A percentile compares a stretch with the other conserved stretches of the same genome.
These are phyloP conservation scores for Heliconius hortense DNA, from an alignment of 2,888 invertebrate species.

Conservation along the genomic window DNA sequence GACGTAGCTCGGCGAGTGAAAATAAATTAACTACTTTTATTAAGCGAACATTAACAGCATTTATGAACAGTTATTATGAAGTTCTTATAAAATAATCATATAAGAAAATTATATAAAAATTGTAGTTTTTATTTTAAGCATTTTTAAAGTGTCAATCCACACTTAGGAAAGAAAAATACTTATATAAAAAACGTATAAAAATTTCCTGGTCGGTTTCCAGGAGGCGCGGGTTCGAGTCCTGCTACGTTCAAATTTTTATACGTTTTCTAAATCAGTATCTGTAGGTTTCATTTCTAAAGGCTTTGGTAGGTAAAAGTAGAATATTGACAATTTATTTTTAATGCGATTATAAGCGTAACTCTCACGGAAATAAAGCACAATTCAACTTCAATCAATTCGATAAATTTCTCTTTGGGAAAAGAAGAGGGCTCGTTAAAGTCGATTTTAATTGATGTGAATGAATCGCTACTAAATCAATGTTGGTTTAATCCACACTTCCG, in stretches of 20 bases:
- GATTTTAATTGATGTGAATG: conserved; percentile 2
- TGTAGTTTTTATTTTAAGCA: too few species aligned
- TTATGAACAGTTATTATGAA: neutral
- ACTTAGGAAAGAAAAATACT: too few species aligned
- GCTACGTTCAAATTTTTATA: too few species aligned
- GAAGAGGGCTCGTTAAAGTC: neutral
- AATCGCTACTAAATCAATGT: neutral
- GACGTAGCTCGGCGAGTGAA: neutral
- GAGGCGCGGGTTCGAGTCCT: too few species aligned
- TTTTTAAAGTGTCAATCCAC: too few species aligned
- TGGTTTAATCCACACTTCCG: neutral
- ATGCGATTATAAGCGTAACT: neutral
- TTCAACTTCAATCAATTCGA: neutral
- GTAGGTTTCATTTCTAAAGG: too few species aligned
- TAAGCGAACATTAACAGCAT: neutral
- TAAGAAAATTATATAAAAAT: neutral
- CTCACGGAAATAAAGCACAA: neutral
- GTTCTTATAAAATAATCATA: neutral
- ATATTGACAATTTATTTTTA: too few species aligned
- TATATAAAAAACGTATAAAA: too few species aligned
- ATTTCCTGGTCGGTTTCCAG: too few species aligned
- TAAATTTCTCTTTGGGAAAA: neutral
- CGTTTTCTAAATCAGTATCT: too few species aligned
- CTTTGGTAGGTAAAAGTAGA: too few species aligned
- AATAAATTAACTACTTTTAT: too few species aligned